Evolutionary conservation across 2,888 invertebrate species (phyloP).

Genomic region (Dendrolimus pini): DNA sequence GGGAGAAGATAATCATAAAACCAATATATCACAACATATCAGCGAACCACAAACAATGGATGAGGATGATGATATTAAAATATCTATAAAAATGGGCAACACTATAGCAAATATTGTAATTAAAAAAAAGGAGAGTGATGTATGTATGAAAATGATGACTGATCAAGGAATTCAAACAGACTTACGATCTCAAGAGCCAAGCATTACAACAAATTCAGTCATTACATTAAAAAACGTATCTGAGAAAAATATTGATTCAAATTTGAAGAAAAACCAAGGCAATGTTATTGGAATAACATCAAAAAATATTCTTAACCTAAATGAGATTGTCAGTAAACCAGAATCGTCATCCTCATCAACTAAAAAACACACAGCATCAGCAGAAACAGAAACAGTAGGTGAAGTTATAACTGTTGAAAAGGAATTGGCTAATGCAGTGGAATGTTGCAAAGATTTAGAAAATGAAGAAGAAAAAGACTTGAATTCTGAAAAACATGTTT

Average conservation of each 20-base stretch:
- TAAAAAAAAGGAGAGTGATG: conserved; percentile 50
- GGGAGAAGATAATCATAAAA: conserved; percentile 12
- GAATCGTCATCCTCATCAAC: conserved; percentile 13
- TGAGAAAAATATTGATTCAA: not conserved
- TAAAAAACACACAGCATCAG: conserved; percentile 60
- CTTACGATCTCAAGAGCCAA: conserved; percentile 28
- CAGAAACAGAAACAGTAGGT: conserved; percentile 49
- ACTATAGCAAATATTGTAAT: conserved; percentile 54
- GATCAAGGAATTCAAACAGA: conserved; percentile 48
- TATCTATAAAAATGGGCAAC: conserved; percentile 56
- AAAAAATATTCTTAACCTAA: not conserved
- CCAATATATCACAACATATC: conserved; percentile 17
- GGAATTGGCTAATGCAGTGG: conserved; percentile 50
- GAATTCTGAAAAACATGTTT: too few relatives aligned
- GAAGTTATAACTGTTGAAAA: conserved; percentile 60
- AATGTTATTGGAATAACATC: not conserved
- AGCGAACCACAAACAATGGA: conserved; percentile 18
- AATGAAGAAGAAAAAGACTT: not conserved
- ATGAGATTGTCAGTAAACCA: not conserved
- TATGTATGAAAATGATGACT: conserved; percentile 46
- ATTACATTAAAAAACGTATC: not conserved
- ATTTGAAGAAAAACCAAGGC: not conserved
- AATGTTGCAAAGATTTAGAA: conserved; percentile 24
- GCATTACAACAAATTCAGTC: conserved; percentile 8
- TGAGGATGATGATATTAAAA: conserved; percentile 49